Base-by-base conservation (phyloP, 2,888 invertebrate species). In the Agrilus cyanescens region DNA sequence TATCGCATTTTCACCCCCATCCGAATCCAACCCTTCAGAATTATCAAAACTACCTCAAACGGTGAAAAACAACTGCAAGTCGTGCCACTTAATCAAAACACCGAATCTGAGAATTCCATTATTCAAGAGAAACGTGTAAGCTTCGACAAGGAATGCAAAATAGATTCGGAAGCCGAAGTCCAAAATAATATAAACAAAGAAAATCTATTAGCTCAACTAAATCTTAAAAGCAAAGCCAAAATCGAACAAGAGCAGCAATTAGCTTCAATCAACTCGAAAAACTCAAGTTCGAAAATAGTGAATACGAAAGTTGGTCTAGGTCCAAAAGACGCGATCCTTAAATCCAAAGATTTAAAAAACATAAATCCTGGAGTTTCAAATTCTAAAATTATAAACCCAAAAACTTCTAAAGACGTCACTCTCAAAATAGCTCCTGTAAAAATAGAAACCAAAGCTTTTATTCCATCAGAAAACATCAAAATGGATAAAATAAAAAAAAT, bases 1-100 rank as follows among this genome's bases (percentile, higher is more conserved):
- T 80, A 79, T 59, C 71, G 76, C 35, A 77, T 81, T 49, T 67
- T 67, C 57, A 65, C 61, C 1, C 66, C 65, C 1, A 49, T 63
- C 52, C 65, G 65, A 48, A 58, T 66, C 29, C 57, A 57, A 48
- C 66, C 66, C 3, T 65, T 66, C 45, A 62, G 60, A 51, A 66
- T 66, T 42, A 58, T 65, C 33, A 65, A 62, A 49, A 57, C 62
- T 4, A 49, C 59, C 6, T 55, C 61, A 4, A 56, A 57, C n/a
- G 64, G 65, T n/a, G 58, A 57, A 10, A 66, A 63, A 47, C 65
- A 64, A 48, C 48, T 65, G 14, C 66, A 65, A 54, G 61, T 66
- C 14, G 65, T 65, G 5, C 60, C 61, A 5, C 53, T 61, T 5
- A 49, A 50, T 25, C 30, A 37, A 12, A 56, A 51, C 32, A 47